Evolutionary conservation across 2,113 vertebrate genomes (phyloP).

Genomic region (Eolophus roseicapilla): DNA sequence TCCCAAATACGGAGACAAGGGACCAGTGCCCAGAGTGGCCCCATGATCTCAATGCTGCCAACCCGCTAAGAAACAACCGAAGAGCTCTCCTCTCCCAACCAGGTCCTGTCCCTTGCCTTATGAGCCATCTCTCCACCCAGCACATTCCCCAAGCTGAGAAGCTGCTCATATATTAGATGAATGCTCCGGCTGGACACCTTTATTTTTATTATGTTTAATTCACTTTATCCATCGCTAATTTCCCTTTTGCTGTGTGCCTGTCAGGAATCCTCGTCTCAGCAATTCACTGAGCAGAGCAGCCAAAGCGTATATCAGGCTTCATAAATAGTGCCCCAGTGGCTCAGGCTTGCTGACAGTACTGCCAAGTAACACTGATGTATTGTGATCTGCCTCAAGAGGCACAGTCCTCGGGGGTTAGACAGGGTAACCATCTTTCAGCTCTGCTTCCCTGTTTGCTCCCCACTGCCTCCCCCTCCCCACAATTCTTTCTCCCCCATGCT

Average conservation of each 20-base stretch:
- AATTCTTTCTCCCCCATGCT: background rate
- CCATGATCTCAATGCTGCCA: background rate
- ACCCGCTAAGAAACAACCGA: background rate
- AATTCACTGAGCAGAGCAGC: background rate
- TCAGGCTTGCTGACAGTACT: background rate
- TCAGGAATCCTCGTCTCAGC: conserved; percentile 34
- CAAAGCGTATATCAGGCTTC: background rate
- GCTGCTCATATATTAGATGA: background rate
- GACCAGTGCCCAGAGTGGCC: rapidly evolving
- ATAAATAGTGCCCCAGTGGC: background rate
- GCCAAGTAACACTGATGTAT: background rate
- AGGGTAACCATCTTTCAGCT: background rate
- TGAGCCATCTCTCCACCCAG: background rate
- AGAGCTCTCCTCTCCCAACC: background rate
- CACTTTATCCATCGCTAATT: conserved; percentile 37
- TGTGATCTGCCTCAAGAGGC: background rate
- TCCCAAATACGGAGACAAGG: background rate
- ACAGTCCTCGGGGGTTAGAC: background rate
- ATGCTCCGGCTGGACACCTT: background rate
- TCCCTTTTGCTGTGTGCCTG: background rate
- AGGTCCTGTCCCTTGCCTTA: background rate
- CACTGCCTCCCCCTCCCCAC: background rate
- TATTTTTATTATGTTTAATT: conserved; percentile 33
- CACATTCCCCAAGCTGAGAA: background rate
- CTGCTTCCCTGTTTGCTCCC: background rate